Conservation (phyloP, 2,888 invertebrate species). For the Phalera bucephala region DNA sequence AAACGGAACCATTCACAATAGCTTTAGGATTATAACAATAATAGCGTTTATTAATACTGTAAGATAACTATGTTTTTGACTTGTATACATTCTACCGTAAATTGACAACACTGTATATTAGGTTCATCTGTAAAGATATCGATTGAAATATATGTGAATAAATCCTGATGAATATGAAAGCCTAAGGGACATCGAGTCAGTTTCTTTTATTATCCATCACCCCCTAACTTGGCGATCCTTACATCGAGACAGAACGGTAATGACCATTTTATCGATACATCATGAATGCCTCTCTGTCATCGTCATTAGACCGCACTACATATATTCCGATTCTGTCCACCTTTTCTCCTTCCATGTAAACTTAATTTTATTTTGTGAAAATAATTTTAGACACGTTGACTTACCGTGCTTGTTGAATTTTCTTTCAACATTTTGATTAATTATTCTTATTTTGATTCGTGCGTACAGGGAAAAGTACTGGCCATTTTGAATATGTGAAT, state of each 20-base stretch:
- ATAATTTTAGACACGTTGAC: slow-evolving; percentile 55
- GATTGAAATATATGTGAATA: slow-evolving; percentile 79
- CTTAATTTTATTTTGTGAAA: slow-evolving; percentile 52
- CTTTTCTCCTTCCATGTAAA: slow-evolving; percentile 66
- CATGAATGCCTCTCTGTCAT: slow-evolving; percentile 81
- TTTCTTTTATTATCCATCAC: slow-evolving; percentile 68
- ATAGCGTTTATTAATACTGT: slow-evolving; percentile 74
- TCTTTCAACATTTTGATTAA: slow-evolving; percentile 49
- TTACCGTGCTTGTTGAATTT: slow-evolving; percentile 67
- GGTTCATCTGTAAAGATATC: slow-evolving; percentile 73
- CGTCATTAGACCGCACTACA: slow-evolving; percentile 77
- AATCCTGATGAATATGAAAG: slow-evolving; percentile 68
- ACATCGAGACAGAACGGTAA: slow-evolving; percentile 80
- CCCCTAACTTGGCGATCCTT: slow-evolving; percentile 72
- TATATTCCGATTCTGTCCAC: slow-evolving; percentile 69
- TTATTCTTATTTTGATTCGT: slow-evolving; percentile 50
- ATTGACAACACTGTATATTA: slow-evolving; percentile 73
- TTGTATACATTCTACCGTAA: slow-evolving; percentile 80
- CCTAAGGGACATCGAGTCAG: slow-evolving; percentile 63
- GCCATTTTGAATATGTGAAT: slow-evolving; percentile 5
- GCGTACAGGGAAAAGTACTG: slow-evolving; percentile 63
- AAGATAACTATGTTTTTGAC: slow-evolving; percentile 81
- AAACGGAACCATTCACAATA: slow-evolving; percentile 75
- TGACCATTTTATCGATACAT: slow-evolving; percentile 79
- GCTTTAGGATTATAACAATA: slow-evolving; percentile 79